phyloP scores from a whole-genome alignment of 1,140 invertebrate species.

The Zophobas atratus region DNA sequence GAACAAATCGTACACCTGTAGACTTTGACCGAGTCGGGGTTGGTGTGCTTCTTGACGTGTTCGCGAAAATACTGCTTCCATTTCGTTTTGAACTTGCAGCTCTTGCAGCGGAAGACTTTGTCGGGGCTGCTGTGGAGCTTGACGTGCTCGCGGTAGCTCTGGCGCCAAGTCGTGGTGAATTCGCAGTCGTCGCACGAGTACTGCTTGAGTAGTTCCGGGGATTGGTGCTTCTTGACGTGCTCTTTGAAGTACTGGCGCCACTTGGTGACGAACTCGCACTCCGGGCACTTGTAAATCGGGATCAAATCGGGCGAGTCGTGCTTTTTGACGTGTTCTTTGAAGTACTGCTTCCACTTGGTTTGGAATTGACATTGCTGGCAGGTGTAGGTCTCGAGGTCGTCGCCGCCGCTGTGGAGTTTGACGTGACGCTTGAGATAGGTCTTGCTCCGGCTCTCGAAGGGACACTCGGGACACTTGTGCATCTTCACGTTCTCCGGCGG shows the following conservation, averaged over 20 bases:
- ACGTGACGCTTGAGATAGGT: constrained; percentile 48
- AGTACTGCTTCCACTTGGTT: constrained; percentile 40
- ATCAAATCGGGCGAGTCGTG: constrained; percentile 45
- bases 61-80: constrained; percentile 31
- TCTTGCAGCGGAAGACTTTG: constrained; percentile 12
- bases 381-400: constrained; percentile 4
- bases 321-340: constrained; percentile 43
- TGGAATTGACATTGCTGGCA: constrained; percentile 8
- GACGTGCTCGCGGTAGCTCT: constrained; percentile 40
- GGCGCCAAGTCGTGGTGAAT: constrained; percentile 47
- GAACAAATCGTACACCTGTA: constrained; percentile 44
- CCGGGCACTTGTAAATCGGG: constrained; percentile 44
- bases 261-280: constrained; percentile 43
- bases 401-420: constrained; percentile 15
- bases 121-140: constrained; percentile 43
- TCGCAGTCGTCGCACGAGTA: constrained; percentile 47
- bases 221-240: constrained; percentile 47
- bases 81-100: constrained; percentile 31
- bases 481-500: constrained; percentile 29
- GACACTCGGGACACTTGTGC: constrained; percentile 40
- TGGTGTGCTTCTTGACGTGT: constrained; percentile 36
- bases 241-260: constrained; percentile 46
- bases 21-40: constrained; percentile 33
- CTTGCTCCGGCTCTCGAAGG: constrained; percentile 47
- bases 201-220: constrained; percentile 35